A percentile compares a stretch with the other conserved stretches of the same genome.
These are phyloP conservation scores for Panonychus citri DNA, from an alignment of 1,140 invertebrate genomes.

Conservation along the genomic window DNA sequence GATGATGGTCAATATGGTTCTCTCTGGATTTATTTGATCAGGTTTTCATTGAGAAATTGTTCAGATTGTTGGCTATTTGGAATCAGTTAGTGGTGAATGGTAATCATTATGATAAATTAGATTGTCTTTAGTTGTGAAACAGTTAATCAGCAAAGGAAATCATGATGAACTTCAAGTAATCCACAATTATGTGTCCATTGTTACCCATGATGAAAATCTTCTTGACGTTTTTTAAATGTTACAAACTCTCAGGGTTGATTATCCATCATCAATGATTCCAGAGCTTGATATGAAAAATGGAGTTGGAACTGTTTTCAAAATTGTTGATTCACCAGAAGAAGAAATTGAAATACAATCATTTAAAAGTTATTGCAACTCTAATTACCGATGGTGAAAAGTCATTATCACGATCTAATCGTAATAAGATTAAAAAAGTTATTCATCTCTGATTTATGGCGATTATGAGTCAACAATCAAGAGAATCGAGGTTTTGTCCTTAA, in stretches of 20 bases:
- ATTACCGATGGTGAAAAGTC: constrained; percentile 8
- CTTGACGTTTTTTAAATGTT: constrained; percentile 92
- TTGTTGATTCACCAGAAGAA: constrained; percentile 81
- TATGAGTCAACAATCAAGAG: constrained; percentile 91
- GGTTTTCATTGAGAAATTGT: no score
- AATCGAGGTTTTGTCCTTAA: constrained; percentile 67
- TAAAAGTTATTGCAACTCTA: constrained; percentile 79
- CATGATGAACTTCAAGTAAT: constrained; percentile 77
- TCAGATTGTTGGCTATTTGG: no score
- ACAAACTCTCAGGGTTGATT: constrained; percentile 88
- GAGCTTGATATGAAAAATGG: constrained; percentile 94
- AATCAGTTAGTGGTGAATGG: constrained; percentile 47
- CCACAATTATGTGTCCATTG: constrained; percentile 87
- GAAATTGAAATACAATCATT: constrained; percentile 79
- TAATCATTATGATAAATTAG: constrained; percentile 83
- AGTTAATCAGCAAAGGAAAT: constrained; percentile 84
- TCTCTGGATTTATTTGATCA: no score
- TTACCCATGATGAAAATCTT: constrained; percentile 92
- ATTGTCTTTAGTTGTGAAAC: constrained; percentile 56
- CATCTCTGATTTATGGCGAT: constrained; percentile 81
- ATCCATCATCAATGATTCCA: constrained; percentile 93
- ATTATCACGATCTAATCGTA: background rate
- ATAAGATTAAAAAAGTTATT: constrained; percentile 44
- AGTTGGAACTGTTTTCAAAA: constrained; percentile 83
- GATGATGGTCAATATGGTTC: no score